phyloP scores from a whole-genome alignment of 2,888 invertebrate genomes.

The Tipula confusa region DNA sequence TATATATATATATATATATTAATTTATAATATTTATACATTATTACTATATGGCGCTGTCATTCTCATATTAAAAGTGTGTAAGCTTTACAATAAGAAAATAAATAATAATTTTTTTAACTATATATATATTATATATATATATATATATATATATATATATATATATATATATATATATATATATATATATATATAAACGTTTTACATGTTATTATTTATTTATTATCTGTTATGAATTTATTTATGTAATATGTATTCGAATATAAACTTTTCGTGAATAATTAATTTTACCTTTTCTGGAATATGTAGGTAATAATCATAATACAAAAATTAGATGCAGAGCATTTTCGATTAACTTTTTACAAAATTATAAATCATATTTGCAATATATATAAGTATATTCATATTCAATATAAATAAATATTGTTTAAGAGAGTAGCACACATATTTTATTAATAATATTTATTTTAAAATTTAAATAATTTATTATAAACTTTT shows the following conservation, averaged over 20 bases:
- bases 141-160: too few relatives aligned
- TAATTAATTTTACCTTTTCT: neutral
- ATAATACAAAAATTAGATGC: neutral
- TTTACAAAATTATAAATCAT: constrained; percentile 8
- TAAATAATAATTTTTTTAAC: neutral
- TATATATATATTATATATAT: neutral
- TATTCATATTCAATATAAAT: too few relatives aligned
- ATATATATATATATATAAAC: neutral
- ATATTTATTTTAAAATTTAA: neutral
- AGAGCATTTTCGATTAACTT: neutral
- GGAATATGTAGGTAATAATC: too few relatives aligned
- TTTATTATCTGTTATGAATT: constrained; percentile 5
- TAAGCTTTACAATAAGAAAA: neutral
- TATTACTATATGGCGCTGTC: too few relatives aligned
- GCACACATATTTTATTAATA: neutral
- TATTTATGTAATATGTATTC: neutral
- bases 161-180: too few relatives aligned
- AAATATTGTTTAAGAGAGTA: neutral
- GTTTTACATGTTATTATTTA: neutral
- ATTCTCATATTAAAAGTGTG: neutral
- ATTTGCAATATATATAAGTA: too few relatives aligned
- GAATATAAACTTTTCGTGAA: neutral
- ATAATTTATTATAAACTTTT: neutral
- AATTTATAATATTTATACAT: too few relatives aligned
- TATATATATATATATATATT: too few relatives aligned